Base-by-base conservation (phyloP, 2,888 invertebrate species). In the Parnassius orleans region DNA sequence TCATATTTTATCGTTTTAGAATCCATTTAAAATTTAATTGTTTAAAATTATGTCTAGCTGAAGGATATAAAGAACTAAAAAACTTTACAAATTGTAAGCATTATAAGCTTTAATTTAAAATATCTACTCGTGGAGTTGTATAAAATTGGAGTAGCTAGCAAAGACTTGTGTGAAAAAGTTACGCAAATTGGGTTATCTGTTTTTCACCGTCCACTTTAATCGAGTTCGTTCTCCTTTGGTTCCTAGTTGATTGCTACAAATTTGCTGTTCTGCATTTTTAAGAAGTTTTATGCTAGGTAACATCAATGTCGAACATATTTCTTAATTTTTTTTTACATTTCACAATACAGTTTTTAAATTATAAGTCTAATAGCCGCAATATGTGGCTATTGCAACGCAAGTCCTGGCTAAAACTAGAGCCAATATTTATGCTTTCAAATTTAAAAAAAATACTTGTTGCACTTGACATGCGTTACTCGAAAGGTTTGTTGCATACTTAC, bases 161-260 rank as follows among this genome's bases (percentile, higher is more conserved):
- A 81, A 80, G 84, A 73, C 72, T 72, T 55, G 72, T 70, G 82
- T 84, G 87, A 87, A 85, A 84, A 82, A 84, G 86, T 87, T 89
- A 89, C 87, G 87, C 84, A 88, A 87, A 89, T 89, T 70, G 75
- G 84, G 83, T 89, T 87, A 89, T 88, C 86, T 83, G 88, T 87
- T 86, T 86, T 80, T 77, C 84, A 82, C 73, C 84, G 88, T 83
- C 85, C 87, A 77, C 87, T 85, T 33, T 87, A 87, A 88, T 87
- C 82, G 78, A 80, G 84, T 88, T 86, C 85, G 87, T 87, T 85
- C 83, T 78, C 76, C 72, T 77, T 73, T 72, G 65, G 73, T 76
- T 74, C 75, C 71, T 67, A 67, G 70, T 69, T 73, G 77, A 63
- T 63, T 63, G 58, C 75, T 72, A 75, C 77, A 68, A 80, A 85